phyloP scores from a whole-genome alignment of 2,888 invertebrate species.

The Galeopsomyia nigrocyanea region DNA sequence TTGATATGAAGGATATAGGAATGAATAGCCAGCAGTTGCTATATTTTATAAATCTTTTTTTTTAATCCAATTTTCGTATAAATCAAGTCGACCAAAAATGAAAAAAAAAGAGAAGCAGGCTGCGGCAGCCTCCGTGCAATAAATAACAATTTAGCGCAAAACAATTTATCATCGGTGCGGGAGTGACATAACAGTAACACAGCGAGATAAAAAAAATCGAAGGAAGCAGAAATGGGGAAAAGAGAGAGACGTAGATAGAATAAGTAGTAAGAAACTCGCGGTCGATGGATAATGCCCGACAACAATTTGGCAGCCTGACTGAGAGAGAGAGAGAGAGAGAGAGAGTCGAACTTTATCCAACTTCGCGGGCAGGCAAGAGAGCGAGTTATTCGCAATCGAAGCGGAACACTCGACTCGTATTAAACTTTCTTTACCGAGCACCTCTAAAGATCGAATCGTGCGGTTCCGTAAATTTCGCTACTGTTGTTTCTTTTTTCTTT shows the following conservation, averaged over 20 bases:
- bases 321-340: background rate
- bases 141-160: too few species aligned
- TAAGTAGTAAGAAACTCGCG: slow-evolving; percentile 15
- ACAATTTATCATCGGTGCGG: too few species aligned
- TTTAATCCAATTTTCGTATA: too few species aligned
- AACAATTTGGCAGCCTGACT: slow-evolving; percentile 39
- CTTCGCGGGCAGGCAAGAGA: too few species aligned
- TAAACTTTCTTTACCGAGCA: slow-evolving; percentile 33
- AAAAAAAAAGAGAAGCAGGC: too few species aligned
- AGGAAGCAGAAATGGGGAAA: background rate
- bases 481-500: background rate
- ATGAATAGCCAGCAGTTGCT: too few species aligned
- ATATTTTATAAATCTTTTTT: too few species aligned
- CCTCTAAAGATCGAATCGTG: slow-evolving; percentile 13
- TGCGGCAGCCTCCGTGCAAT: too few species aligned
- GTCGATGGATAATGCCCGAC: slow-evolving; percentile 34
- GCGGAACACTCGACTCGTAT: slow-evolving; percentile 39
- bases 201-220: too few species aligned
- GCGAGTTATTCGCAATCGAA: slow-evolving; percentile 42
- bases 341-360: background rate
- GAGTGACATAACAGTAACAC: too few species aligned
- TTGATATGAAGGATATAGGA: too few species aligned
- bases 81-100: too few species aligned
- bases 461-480: slow-evolving; percentile 30
- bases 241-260: background rate